Evolutionary conservation across 1,140 invertebrate genomes (phyloP).

Genomic region (Liolophura sinensis): DNA sequence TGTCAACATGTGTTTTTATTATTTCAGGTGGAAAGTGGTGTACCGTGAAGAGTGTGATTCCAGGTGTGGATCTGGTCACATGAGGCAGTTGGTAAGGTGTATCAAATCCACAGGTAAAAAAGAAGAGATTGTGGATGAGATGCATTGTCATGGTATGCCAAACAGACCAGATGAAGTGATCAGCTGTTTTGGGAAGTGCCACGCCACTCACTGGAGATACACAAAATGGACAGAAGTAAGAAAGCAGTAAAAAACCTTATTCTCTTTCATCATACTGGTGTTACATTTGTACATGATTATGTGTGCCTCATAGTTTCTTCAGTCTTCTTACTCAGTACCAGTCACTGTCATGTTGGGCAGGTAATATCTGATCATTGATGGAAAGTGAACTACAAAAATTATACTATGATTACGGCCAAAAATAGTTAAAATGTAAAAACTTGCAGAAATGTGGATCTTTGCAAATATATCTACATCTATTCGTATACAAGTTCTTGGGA

Average conservation of each 20-base stretch:
- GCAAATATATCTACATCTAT: no score
- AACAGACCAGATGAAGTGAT: conserved; percentile 62
- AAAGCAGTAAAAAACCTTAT: background rate
- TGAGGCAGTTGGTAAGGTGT: conserved; percentile 61
- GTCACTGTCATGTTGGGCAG: background rate
- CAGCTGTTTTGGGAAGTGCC: conserved; percentile 70
- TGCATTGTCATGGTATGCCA: conserved; percentile 63
- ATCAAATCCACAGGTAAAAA: conserved; percentile 53
- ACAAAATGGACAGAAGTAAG: conserved; percentile 69
- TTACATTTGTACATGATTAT: background rate
- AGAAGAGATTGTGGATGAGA: conserved; percentile 48
- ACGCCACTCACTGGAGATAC: conserved; percentile 71
- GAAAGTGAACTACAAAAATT: no score
- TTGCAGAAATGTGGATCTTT: no score
- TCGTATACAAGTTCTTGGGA: no score
- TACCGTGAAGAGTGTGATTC: conserved; percentile 60
- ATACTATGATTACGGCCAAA: no score
- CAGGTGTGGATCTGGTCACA: conserved; percentile 46
- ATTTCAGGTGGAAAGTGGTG: conserved; percentile 63
- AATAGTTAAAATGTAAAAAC: no score
- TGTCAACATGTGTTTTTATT: conserved; percentile 42
- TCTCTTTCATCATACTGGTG: background rate
- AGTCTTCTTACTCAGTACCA: background rate
- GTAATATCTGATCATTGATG: background rate
- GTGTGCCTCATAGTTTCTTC: background rate